Percentiles rank a stretch among this genome's conserved stretches.
phyloP scores from a whole-genome alignment of 1,140 invertebrate species.

The Tyrophagus putrescentiae region DNA sequence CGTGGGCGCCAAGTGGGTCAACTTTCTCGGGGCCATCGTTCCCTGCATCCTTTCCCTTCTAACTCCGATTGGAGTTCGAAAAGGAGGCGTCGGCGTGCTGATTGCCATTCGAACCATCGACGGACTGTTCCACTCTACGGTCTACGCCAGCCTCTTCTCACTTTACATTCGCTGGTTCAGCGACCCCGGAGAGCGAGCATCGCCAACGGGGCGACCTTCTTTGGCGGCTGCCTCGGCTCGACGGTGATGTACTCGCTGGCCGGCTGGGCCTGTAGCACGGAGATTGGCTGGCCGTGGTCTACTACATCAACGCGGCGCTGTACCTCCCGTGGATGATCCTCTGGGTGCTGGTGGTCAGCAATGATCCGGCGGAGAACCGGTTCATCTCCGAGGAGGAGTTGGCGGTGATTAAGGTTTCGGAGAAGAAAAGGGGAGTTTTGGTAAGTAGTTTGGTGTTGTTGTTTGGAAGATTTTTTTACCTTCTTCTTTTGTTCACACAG shows the following conservation, averaged over 20 bases:
- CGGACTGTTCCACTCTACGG: constrained; percentile 8
- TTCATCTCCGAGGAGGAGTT: neutral
- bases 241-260: constrained; percentile 29
- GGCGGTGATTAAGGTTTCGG: too few species aligned
- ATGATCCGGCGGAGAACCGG: neutral
- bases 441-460: too few species aligned
- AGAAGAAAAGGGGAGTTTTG: too few species aligned
- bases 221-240: constrained; percentile 32
- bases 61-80: constrained; percentile 51
- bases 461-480: too few species aligned
- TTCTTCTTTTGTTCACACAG: constrained; percentile 1
- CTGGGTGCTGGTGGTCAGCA: neutral
- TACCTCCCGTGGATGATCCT: neutral
- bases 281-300: constrained; percentile 42
- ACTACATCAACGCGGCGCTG: neutral
- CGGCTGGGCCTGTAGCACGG: constrained; percentile 33
- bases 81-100: neutral
- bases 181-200: neutral
- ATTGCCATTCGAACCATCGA: neutral
- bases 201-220: constrained; percentile 14
- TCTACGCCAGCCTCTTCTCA: constrained; percentile 15
- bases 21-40: constrained; percentile 58
- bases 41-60: constrained; percentile 66
- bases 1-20: constrained; percentile 65
- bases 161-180: constrained; percentile 13